Percentiles rank a stretch among this genome's conserved stretches.
Conservation (phyloP, 1,140 invertebrate genomes). For the Globodera rostochiensis region DNA sequence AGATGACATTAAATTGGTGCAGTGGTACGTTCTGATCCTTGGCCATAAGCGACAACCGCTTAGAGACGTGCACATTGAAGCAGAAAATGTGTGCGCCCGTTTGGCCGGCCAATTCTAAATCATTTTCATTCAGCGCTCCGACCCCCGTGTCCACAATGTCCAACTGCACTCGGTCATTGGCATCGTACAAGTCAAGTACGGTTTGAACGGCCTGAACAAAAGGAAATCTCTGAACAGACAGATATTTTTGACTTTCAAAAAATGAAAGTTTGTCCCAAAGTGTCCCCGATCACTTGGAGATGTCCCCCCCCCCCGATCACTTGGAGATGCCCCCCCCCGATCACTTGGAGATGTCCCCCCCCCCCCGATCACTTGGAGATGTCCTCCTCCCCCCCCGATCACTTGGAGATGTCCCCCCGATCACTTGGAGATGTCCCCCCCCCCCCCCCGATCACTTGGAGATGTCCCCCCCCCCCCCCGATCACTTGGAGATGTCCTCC, state of each 20-base stretch:
- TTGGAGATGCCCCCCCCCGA: constrained; percentile 73
- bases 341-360: too few species aligned
- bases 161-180: constrained; percentile 76
- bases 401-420: too few species aligned
- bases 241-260: background rate
- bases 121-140: constrained; percentile 79
- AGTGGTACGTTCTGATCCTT: constrained; percentile 46
- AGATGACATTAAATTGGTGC: constrained; percentile 61
- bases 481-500: too few species aligned
- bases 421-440: too few species aligned
- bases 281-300: constrained; percentile 66
- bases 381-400: too few species aligned
- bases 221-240: too few species aligned
- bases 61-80: constrained; percentile 53
- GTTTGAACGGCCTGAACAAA: constrained; percentile 82
- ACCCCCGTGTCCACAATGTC: constrained; percentile 87
- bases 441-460: too few species aligned
- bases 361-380: too few species aligned
- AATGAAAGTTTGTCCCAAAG: background rate
- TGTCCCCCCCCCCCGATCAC: too few species aligned
- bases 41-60: constrained; percentile 42
- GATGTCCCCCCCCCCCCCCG: too few species aligned
- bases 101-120: constrained; percentile 81
- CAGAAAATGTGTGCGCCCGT: constrained; percentile 73
- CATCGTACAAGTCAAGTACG: constrained; percentile 83